These are phyloP conservation scores for Varroa destructor DNA, from an alignment of 1,140 invertebrate species.

Conservation along the genomic window DNA sequence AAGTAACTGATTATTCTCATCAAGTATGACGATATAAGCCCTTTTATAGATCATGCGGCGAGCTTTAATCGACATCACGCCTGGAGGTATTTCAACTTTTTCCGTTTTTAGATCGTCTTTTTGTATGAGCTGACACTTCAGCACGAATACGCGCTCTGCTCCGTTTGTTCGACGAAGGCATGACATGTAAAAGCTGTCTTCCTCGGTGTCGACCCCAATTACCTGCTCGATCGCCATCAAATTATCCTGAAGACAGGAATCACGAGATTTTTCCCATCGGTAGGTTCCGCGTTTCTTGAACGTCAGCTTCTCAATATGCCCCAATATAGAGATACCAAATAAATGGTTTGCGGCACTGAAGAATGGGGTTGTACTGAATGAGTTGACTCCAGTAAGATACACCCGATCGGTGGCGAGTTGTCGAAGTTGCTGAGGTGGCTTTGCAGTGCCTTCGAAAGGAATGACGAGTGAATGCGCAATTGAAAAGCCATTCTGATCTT, in stretches of 20 bases:
- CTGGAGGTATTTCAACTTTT: neutral
- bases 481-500: too few species aligned
- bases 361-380: neutral
- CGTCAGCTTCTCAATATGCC: conserved; percentile 2
- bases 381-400: neutral
- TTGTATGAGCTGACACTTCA: neutral
- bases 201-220: neutral
- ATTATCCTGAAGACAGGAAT: conserved; percentile 2
- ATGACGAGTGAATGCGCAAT: too few species aligned
- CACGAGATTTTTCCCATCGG: neutral
- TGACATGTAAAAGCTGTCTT: conserved; percentile 1
- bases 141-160: neutral
- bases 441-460: neutral
- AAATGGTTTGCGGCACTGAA: neutral
- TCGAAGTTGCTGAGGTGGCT: neutral
- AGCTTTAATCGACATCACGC: neutral
- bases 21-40: neutral
- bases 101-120: neutral
- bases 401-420: conserved; percentile 2
- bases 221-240: neutral
- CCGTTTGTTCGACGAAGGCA: neutral
- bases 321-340: neutral
- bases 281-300: neutral
- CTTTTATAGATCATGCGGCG: neutral
- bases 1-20: neutral